Evolutionary conservation across 2,113 vertebrate genomes (phyloP).

Genomic region (Muscicapa adusta): DNA sequence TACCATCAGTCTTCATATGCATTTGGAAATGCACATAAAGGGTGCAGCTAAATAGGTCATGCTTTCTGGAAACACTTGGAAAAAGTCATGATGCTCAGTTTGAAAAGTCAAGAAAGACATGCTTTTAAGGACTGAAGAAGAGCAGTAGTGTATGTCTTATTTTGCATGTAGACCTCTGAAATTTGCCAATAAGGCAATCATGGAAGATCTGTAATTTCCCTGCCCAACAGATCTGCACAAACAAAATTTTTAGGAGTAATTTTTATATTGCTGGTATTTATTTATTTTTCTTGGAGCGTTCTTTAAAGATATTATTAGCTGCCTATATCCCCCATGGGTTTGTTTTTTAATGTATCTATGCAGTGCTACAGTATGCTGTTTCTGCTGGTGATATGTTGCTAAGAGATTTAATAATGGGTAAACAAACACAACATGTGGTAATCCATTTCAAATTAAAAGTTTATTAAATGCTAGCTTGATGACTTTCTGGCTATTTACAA

Average conservation of each 20-base stretch:
- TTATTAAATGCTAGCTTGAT: constrained; percentile 83
- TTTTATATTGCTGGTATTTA: constrained; percentile 60
- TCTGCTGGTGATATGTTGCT: constrained; percentile 76
- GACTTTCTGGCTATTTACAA: constrained; percentile 81
- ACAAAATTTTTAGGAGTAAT: constrained; percentile 28
- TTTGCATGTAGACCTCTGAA: background rate
- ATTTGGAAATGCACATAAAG: rapidly evolving
- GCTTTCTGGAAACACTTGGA: background rate
- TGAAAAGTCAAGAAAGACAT: background rate
- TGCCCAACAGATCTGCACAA: background rate
- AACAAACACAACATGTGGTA: constrained; percentile 85
- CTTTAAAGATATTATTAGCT: constrained; percentile 72
- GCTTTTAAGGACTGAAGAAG: background rate
- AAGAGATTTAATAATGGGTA: constrained; percentile 84
- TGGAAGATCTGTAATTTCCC: background rate
- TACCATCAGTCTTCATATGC: background rate
- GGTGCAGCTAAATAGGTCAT: background rate
- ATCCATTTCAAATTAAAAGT: constrained; percentile 87
- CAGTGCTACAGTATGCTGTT: constrained; percentile 71
- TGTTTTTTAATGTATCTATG: constrained; percentile 74
- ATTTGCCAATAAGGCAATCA: background rate
- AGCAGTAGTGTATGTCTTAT: background rate
- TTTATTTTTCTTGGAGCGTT: constrained; percentile 69
- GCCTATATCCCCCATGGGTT: constrained; percentile 76
- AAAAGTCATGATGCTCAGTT: rapidly evolving